Conservation (phyloP, 1,140 invertebrate genomes). For the Mactra quadrangularis region DNA sequence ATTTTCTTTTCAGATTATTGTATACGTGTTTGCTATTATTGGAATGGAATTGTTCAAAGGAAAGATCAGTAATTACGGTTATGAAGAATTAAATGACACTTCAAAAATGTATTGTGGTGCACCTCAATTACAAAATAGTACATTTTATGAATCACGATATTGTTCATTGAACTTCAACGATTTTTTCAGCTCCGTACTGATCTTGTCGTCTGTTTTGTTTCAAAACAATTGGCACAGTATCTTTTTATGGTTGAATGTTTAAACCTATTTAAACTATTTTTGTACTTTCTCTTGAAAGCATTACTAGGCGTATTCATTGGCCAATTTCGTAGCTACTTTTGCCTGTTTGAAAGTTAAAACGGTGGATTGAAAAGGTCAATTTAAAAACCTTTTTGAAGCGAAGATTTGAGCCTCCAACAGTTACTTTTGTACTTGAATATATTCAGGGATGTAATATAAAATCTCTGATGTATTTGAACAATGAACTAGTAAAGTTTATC, state of each 20-base stretch:
- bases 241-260: slow-evolving; percentile 10
- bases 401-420: no score
- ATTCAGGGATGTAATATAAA: no score
- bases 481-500: no score
- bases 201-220: slow-evolving; percentile 36
- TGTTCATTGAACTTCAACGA: slow-evolving; percentile 56
- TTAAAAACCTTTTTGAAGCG: no score
- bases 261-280: not conserved
- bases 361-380: no score
- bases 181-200: slow-evolving; percentile 27
- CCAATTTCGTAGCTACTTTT: no score
- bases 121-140: slow-evolving; percentile 20
- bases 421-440: no score
- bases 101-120: slow-evolving; percentile 41
- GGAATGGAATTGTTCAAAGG: slow-evolving; percentile 85
- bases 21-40: slow-evolving; percentile 70
- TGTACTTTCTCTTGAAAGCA: no score
- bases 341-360: no score
- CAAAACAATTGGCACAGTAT: slow-evolving; percentile 62
- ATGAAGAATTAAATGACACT: slow-evolving; percentile 29
- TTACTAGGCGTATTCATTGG: no score
- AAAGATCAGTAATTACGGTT: slow-evolving; percentile 73
- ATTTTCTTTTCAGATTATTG: slow-evolving; percentile 55
- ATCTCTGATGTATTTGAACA: no score
- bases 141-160: slow-evolving; percentile 26